Base-by-base conservation (phyloP, 2,888 invertebrate species). In the Phasia obesa region DNA sequence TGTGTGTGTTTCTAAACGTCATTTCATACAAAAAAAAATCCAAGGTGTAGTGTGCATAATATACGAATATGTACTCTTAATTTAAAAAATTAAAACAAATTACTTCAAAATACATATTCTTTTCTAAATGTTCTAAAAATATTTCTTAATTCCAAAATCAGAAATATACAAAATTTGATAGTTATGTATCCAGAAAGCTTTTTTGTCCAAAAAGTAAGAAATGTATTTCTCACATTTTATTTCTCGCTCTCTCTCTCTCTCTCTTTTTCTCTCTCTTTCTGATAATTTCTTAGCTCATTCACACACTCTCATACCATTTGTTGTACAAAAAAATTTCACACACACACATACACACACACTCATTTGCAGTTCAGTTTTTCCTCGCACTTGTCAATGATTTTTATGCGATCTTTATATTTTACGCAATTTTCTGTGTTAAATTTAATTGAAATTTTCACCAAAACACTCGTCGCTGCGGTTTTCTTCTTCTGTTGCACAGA, bases 391-490 rank as follows among this genome's bases (percentile, higher is more conserved):
- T 62, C 53, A 70, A 62, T 77, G 70, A 60, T 62, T 77, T 67
- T 59, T 35, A 51, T 44, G 44, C 49, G 81, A 76, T 81, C 65
- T 60, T 70, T 60, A 78, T 42, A 64, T 73, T 81, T 81, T 71
- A 77, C 70, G 76, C 71, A 81, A 81, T 77, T 77, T 81, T 73
- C 67, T 62, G 35, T 71, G 27, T 59, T 62, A 19, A 62, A 69
- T 82, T 27, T 11, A 65, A 74, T 70, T 62, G 67, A 4, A 38
- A 35, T 35, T 55, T 67, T 70, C 59, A 67, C 44, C 74, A 38
- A 44, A 62, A 35, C 59, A 51, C 53, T 75, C 23, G 38, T 19
- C n/a, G 23, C 35, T 19, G 42, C 25, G 9, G 42, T n/a, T 42
- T 42, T 42, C n/a, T 35, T 62, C 76, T 76, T 76, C 25, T 44